phyloP scores from a whole-genome alignment of 1,140 invertebrate species.

The Drosophila ogumai region DNA sequence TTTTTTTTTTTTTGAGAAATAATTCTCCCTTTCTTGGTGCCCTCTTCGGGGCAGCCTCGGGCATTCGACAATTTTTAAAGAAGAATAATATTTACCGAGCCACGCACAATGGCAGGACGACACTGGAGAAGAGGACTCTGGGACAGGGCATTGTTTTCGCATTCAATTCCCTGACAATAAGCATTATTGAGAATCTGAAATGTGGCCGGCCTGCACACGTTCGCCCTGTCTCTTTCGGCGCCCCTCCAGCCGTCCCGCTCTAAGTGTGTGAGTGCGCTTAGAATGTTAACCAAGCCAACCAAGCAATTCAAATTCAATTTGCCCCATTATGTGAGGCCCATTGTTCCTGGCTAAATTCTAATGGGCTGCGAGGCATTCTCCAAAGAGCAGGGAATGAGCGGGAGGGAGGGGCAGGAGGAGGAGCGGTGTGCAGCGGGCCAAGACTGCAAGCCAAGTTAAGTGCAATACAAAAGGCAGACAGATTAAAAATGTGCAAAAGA shows the following conservation, averaged over 20 bases:
- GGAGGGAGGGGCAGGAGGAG: background rate
- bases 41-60: conserved; percentile 29
- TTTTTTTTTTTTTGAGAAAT: conserved; percentile 16
- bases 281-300: conserved; percentile 59
- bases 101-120: conserved; percentile 73
- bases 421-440: conserved; percentile 16
- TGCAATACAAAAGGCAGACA: conserved; percentile 76
- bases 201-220: conserved; percentile 46
- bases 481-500: conserved; percentile 81
- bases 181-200: conserved; percentile 62
- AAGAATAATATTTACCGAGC: conserved; percentile 79
- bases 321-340: conserved; percentile 79
- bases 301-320: conserved; percentile 85
- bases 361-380: conserved; percentile 44
- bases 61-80: conserved; percentile 61
- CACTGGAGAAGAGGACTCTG: conserved; percentile 33
- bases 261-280: conserved; percentile 47
- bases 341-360: conserved; percentile 75
- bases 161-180: conserved; percentile 66
- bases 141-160: conserved; percentile 58
- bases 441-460: conserved; percentile 74
- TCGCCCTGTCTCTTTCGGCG: conserved; percentile 13
- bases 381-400: background rate
- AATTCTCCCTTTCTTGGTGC: conserved; percentile 28
- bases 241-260: conserved; percentile 1